Conservation (phyloP, 2,888 invertebrate species). For the Mesochorus sp. region DNA sequence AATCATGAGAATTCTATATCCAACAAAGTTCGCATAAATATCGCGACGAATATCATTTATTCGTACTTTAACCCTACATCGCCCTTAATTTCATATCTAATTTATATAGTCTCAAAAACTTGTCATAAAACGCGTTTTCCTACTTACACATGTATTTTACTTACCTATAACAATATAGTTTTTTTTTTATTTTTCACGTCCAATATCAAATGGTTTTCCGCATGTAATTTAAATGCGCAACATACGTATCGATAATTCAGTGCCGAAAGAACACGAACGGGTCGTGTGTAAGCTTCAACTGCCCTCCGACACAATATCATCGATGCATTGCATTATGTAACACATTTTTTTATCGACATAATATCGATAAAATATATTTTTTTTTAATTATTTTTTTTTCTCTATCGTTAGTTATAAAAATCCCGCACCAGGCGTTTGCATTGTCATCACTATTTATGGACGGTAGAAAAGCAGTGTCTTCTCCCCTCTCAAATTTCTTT, state of each 20-base stretch:
- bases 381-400: constrained; percentile 15
- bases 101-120: constrained; percentile 13
- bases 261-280: too few species aligned
- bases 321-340: too few species aligned
- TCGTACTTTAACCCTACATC: constrained; percentile 13
- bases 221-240: too few species aligned
- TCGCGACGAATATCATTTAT: constrained; percentile 7
- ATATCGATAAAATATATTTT: constrained; percentile 22
- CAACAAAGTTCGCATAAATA: constrained; percentile 6
- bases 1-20: constrained; percentile 1
- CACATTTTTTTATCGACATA: constrained; percentile 18
- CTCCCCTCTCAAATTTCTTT: constrained; percentile 17
- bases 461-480: constrained; percentile 53
- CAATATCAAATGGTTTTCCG: too few species aligned
- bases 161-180: constrained; percentile 39
- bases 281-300: too few species aligned
- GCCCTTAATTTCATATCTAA: not conserved
- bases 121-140: constrained; percentile 29
- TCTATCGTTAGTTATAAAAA: constrained; percentile 49
- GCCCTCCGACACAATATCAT: too few species aligned
- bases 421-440: constrained; percentile 58
- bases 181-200: constrained; percentile 8
- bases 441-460: constrained; percentile 59
- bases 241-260: too few species aligned
- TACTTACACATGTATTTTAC: constrained; percentile 16